phyloP scores from a whole-genome alignment of 2,888 invertebrate species.

The Drosophila pseudotalamancana region DNA sequence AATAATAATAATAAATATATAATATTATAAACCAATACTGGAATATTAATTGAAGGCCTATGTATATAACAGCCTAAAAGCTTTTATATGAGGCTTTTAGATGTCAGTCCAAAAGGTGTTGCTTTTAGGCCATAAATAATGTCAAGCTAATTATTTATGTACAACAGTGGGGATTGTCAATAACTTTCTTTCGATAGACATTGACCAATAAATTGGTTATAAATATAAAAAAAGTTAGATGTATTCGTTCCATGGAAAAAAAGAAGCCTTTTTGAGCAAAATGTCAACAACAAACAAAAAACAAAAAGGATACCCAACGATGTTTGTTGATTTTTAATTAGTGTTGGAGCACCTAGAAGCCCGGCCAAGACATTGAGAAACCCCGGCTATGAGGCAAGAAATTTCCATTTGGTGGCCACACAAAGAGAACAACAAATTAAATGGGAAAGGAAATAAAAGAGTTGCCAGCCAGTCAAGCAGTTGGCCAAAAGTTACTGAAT shows the following conservation, averaged over 20 bases:
- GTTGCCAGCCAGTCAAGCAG: constrained; percentile 45
- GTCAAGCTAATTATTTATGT: background rate
- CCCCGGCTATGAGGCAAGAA: constrained; percentile 30
- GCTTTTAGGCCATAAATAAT: background rate
- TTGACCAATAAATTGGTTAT: background rate
- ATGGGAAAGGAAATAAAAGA: constrained; percentile 46
- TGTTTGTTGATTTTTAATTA: constrained; percentile 73
- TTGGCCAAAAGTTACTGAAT: constrained; percentile 73
- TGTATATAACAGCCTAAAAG: background rate
- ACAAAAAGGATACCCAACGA: constrained; percentile 1
- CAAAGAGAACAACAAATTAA: constrained; percentile 23
- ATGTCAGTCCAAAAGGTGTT: background rate
- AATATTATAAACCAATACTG: background rate
- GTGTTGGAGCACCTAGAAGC: constrained; percentile 33
- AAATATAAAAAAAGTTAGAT: constrained; percentile 8
- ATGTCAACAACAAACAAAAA: constrained; percentile 25
- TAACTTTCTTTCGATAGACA: constrained; percentile 11
- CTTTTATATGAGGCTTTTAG: too few species aligned
- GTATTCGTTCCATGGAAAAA: constrained; percentile 17
- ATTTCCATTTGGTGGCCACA: constrained; percentile 59
- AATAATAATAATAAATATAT: too few species aligned
- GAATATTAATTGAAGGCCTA: background rate
- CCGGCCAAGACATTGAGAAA: constrained; percentile 40
- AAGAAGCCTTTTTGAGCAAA: constrained; percentile 11
- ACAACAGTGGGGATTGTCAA: background rate